These are phyloP conservation scores for Eucidaris tribuloides DNA, from an alignment of 35 echinoderm and acorn worm genomes.

Conservation along the genomic window DNA sequence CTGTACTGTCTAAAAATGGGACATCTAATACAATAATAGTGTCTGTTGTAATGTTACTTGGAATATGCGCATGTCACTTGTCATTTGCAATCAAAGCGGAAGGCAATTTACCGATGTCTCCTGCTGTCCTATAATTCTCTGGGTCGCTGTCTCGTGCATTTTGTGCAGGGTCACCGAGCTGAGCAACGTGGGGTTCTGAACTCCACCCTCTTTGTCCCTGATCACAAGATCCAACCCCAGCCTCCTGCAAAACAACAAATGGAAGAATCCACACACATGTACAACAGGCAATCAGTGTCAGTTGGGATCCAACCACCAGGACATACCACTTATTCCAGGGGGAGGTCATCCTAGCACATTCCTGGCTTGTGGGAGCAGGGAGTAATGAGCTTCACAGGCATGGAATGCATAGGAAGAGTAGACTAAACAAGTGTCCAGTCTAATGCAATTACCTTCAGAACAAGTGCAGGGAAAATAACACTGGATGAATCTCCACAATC, in stretches of 20 bases:
- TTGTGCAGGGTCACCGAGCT: constrained; percentile 81
- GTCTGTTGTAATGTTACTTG: no score
- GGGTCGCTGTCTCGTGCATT: constrained; percentile 73
- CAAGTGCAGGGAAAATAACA: no score
- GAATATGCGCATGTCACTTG: no score
- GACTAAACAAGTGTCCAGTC: neutral
- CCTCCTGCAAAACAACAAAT: constrained; percentile 43
- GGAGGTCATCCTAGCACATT: neutral
- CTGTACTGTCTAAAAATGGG: no score
- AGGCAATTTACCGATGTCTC: constrained; percentile 46
- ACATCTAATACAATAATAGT: no score
- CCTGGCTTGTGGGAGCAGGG: constrained; percentile 5
- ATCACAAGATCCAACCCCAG: constrained; percentile 96
- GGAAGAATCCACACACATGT: neutral
- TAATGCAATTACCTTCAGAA: no score
- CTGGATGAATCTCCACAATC: neutral
- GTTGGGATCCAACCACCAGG: neutral
- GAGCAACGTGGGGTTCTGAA: constrained; percentile 66
- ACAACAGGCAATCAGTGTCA: neutral
- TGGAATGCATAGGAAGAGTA: neutral
- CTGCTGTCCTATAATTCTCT: constrained; percentile 86
- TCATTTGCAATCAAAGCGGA: neutral
- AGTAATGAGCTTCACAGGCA: neutral
- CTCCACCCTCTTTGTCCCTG: constrained; percentile 84
- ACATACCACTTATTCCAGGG: neutral